phyloP scores from a whole-genome alignment of 1,140 invertebrate genomes.

The Arion vulgaris region DNA sequence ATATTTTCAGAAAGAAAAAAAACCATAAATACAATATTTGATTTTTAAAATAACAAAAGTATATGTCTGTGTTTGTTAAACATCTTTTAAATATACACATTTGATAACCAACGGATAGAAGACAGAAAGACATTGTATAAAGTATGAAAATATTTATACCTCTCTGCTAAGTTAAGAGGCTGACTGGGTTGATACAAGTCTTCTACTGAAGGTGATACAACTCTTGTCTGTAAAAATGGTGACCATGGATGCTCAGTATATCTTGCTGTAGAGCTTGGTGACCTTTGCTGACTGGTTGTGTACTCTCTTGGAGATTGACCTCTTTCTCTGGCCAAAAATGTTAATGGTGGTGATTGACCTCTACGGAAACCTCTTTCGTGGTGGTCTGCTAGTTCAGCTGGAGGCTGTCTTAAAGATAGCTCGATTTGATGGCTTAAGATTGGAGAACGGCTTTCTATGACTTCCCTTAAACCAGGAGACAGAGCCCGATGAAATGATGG shows the following conservation, averaged over 20 bases:
- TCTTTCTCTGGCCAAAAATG: slow-evolving; percentile 29
- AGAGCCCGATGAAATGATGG: slow-evolving; percentile 3
- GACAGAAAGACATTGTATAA: no score
- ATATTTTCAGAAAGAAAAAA: no score
- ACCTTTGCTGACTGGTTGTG: background rate
- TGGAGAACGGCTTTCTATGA: slow-evolving; percentile 20
- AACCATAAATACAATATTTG: no score
- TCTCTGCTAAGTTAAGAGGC: background rate
- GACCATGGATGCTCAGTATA: background rate
- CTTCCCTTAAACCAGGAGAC: slow-evolving; percentile 2
- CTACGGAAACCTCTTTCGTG: background rate
- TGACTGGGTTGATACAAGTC: background rate
- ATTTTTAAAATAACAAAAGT: no score
- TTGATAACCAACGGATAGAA: no score
- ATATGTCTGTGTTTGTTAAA: no score
- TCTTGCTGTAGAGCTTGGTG: background rate
- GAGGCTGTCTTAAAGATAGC: slow-evolving; percentile 19
- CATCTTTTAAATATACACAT: no score
- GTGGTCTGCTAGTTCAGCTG: background rate
- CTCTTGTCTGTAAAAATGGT: background rate
- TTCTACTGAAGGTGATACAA: background rate
- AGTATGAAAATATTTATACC: background rate
- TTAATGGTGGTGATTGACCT: slow-evolving; percentile 9
- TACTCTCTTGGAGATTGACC: background rate
- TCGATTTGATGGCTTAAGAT: slow-evolving; percentile 8